Evolutionary conservation across 2,888 invertebrate genomes (phyloP), one percentile per base, ranked within the genome.

Genomic region (Acholoe squamosa): DNA sequence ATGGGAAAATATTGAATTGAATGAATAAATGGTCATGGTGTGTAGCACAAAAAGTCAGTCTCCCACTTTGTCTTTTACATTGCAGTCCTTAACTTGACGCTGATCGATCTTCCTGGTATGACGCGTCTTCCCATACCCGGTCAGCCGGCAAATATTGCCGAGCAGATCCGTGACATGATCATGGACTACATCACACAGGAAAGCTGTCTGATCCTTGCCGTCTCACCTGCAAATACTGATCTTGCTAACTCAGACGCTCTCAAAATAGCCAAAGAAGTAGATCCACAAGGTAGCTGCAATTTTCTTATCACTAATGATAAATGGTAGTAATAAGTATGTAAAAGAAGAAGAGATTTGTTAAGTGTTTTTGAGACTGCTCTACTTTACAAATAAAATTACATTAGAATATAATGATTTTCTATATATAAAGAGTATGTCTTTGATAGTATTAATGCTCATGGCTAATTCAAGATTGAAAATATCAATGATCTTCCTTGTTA

Each of bases 201-300:
- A 89, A 95, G 94, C 34, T 95, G 96, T 91, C 93, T 95, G 71
- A 96, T 96, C 91, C 93, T 96, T 54, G 96, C 95, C 52, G 95
- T 96, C 25, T 95, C 95, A 5, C 95, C 95, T 0, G 95, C 95
- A n/a, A 95, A 96, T 93, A 71, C 94, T 67, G 95, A 95, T 93
- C 86, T 93, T 33, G 93, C 93, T 56, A 93, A 93, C 90, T 93
- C 93, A 16, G 93, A 93, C 61, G 92, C 92, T 3, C 89, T 92
- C 16, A 92, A 92, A 77, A 91, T 92, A 33, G 92, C 92, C n/a
- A 92, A 92, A 61, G 92, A 92, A 84, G 92, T 92, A 51, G 92
- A 92, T 54, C 92, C 92, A 12, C 89, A 89, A 90, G 92, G 92
- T 91, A 91, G 51, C 34, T 25, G 25, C 25, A 71, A 71, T 43